Evolutionary conservation across 2,113 vertebrate species (phyloP), one percentile per base, ranked within the genome.

Genomic region (Mohoua ochrocephala): DNA sequence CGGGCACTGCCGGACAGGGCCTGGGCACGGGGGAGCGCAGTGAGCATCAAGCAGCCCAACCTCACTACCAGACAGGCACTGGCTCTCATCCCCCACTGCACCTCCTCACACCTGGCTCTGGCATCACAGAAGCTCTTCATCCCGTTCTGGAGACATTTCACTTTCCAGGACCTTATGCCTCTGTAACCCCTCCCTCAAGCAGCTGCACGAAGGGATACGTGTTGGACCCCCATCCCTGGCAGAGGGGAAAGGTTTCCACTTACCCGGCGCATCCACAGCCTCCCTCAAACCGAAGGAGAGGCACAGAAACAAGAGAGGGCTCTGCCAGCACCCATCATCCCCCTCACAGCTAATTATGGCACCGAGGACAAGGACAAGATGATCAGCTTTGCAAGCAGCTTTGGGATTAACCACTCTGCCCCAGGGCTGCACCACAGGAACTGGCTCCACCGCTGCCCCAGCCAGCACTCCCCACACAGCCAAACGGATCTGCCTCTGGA

Each of bases 1-100:
- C 78, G 24, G 6, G 97, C 85, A 3, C 98, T 81, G 41, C 94
- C 81, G 0, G 97, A 68, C 18, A 97, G 84, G 3, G 96, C 93
- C 99, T 99, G 85, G 11, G 37, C 21, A 78, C 1, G 7, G 4
- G 15, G 13, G 17, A 47, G 10, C 3, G 0, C 1, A 1, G 57
- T n/a, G 76, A 94, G 61, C 4, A 3, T 23, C 9, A 1, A 11
- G 59, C 44, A 84, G 45, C 31, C 78, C 41, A 20, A 0, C 6
- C 33, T 23, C 22, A 0, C 53, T 22, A 2, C 35, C 49, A 21
- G 6, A 28, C 15, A 26, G 31, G 26, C 6, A 3, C 5, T 2
- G 65, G 20, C 23, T 70, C 60, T 56, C 22, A 6, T 12, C 11
- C 50, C 52, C 31, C 33, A 3, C 11, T 0, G 0, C 3, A 0